Evolutionary conservation across 1,140 invertebrate species (phyloP).

Genomic region (Frieseomelitta varia): DNA sequence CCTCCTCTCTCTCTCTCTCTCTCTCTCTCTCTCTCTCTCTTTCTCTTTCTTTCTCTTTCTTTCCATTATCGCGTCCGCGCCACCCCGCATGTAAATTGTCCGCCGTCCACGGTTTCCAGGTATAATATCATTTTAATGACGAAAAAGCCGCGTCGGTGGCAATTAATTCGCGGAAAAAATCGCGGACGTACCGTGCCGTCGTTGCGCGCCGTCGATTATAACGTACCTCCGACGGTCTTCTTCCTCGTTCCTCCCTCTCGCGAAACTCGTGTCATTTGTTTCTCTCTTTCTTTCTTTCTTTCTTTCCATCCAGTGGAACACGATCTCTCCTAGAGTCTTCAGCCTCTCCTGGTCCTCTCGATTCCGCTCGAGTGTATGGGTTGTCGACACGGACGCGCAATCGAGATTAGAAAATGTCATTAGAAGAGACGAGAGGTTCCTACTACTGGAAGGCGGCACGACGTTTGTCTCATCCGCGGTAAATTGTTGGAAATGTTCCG

Average conservation of each 20-base stretch:
- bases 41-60: background rate
- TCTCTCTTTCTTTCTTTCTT: background rate
- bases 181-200: constrained; percentile 21
- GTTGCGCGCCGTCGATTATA: constrained; percentile 64
- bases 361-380: background rate
- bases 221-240: constrained; percentile 12
- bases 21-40: constrained; percentile 45
- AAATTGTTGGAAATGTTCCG: constrained; percentile 37
- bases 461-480: constrained; percentile 48
- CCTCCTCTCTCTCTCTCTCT: constrained; percentile 23
- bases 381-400: constrained; percentile 52
- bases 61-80: constrained; percentile 57
- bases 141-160: constrained; percentile 68
- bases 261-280: background rate
- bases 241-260: constrained; percentile 14
- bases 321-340: too few relatives aligned
- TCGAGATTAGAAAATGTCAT: constrained; percentile 79
- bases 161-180: constrained; percentile 72
- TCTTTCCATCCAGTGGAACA: background rate
- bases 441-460: background rate
- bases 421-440: constrained; percentile 53
- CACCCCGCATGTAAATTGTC: constrained; percentile 71
- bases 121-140: constrained; percentile 80
- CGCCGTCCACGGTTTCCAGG: constrained; percentile 63
- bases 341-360: background rate